These are phyloP conservation scores for Coregonus clupeaformis DNA, from an alignment of 2,113 vertebrate species.

Conservation along the genomic window DNA sequence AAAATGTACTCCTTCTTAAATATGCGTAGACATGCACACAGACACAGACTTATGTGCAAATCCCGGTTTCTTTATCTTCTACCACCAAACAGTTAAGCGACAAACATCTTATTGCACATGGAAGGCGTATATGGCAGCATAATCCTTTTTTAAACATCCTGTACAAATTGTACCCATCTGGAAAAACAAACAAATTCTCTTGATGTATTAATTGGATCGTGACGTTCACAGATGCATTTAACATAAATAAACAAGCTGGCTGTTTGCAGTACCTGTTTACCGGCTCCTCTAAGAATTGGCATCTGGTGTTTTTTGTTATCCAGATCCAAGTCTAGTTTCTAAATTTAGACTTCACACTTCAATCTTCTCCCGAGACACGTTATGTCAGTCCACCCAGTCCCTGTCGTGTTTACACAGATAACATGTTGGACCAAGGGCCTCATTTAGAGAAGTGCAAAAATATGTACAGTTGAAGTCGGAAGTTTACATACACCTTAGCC, in stretches of 20 bases:
- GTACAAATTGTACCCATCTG: constrained; percentile 5
- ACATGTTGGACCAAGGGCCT: neutral
- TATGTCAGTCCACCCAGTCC: neutral
- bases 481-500: too few species aligned
- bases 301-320: constrained; percentile 1
- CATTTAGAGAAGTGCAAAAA: neutral
- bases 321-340: constrained; percentile 12
- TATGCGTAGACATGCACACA: neutral
- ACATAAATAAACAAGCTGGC: neutral
- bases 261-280: neutral
- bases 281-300: neutral
- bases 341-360: neutral
- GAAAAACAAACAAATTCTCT: neutral
- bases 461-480: too few species aligned
- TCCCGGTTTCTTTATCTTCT: neutral
- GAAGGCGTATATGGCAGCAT: too few species aligned
- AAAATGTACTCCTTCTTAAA: neutral
- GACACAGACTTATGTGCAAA: neutral
- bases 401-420: neutral
- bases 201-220: constrained; percentile 3
- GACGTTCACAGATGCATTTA: constrained; percentile 8
- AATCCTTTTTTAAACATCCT: constrained; percentile 22
- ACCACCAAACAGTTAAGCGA: neutral
- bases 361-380: neutral
- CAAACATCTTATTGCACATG: neutral